Evolutionary conservation across 2,888 invertebrate species (phyloP), one percentile per base, ranked within the genome.

Genomic region (Anodontia alba): DNA sequence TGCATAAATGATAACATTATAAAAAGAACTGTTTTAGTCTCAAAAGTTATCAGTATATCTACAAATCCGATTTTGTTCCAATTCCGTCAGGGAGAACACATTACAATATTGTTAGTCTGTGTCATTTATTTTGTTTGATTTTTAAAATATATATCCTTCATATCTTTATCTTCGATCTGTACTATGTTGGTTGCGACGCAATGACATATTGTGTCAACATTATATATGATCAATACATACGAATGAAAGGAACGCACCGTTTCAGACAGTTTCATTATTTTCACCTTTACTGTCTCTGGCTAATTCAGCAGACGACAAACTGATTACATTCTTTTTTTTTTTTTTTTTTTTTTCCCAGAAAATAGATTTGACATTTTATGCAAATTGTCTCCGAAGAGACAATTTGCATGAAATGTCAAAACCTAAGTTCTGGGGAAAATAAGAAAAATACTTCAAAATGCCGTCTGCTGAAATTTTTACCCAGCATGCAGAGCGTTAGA

Each of bases 1-100:
- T 84, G 84, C 78, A 87, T 82, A 29, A 84, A 81, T 12, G 86
- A 79, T 62, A 87, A 67, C 78, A 87, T 80, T 33, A 54, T 36
- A 31, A 0, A 46, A 70, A 62, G 33, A 33, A 33, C 20, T 31
- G 31, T 31, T 17, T 33, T 8, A 29, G 31, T n/a, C 33, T 33
- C 62, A 62, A 33, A 62, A 33, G 33, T 10, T 62, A 33, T 62
- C 62, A 15, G 15, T 62, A 29, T 33, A 62, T 62, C 62, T 10
- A 62, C 1, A 62, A 12, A 3, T 33, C 33, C 62, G 10, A 20
- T 3, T 33, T 62, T 62, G 15, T 33, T 62, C 62, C 33, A 33
- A 62, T 8, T 62, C 54, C 26, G 2, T 26, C 54, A 54, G 23
- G 54, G 54, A 12, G 7, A 62, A 33, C 17, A 5, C 17, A 17